phyloP scores from a whole-genome alignment of 2,888 invertebrate genomes.

The Lithosia quadra region DNA sequence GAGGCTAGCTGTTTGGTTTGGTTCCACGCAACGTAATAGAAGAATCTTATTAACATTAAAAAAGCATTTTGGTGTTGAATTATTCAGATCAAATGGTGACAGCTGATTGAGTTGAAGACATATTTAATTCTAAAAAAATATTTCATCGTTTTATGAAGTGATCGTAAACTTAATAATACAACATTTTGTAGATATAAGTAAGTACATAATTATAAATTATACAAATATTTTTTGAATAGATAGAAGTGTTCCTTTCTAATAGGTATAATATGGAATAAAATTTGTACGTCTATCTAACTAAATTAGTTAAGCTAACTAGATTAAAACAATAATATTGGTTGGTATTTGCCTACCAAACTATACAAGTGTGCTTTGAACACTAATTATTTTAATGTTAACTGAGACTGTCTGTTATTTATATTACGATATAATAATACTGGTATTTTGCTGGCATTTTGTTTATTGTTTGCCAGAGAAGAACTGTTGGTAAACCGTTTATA shows the following conservation, averaged over 20 bases:
- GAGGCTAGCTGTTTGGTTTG: no score
- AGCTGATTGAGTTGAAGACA: no score
- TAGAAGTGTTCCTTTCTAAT: neutral
- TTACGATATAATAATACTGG: constrained; percentile 2
- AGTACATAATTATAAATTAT: no score
- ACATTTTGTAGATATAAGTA: neutral
- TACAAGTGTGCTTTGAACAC: neutral
- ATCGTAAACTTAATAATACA: neutral
- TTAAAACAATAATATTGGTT: neutral
- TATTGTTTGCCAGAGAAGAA: neutral
- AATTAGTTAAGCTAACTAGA: neutral
- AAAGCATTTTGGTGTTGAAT: no score
- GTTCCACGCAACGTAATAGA: no score
- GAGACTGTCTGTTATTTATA: constrained; percentile 8
- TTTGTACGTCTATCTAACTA: neutral
- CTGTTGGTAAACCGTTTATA: constrained; percentile 18
- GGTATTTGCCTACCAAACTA: neutral
- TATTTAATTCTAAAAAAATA: neutral
- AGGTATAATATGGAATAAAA: neutral
- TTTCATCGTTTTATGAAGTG: neutral
- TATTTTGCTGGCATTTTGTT: constrained; percentile 9
- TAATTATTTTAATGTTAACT: constrained; percentile 13
- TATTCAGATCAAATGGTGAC: no score
- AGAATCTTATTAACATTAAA: no score
- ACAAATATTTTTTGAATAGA: no score